A percentile compares a stretch with the other conserved stretches of the same genome.
Conservation (phyloP, 2,888 invertebrate species). For the Mimumesa dahlbomi region DNA sequence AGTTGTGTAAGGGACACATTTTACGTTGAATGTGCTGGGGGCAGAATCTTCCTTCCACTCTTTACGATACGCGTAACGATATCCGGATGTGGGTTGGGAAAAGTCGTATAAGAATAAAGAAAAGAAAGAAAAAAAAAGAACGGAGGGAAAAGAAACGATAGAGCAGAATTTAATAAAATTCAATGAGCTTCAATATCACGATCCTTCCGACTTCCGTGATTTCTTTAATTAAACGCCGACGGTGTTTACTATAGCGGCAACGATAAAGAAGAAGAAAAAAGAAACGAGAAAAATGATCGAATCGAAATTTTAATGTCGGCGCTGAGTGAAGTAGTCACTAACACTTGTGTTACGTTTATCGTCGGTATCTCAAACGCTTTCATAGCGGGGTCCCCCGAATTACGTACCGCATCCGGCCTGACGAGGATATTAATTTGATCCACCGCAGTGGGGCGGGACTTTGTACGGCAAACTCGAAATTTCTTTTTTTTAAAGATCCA, state of each 20-base stretch:
- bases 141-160: too few relatives aligned
- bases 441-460: neutral
- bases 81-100: conserved; percentile 58
- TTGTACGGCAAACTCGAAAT: conserved; percentile 36
- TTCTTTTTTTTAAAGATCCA: conserved; percentile 8
- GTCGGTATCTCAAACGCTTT: conserved; percentile 17
- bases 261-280: too few relatives aligned
- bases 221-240: too few relatives aligned
- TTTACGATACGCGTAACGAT: conserved; percentile 35
- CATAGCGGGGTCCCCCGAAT: conserved; percentile 8
- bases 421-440: conserved; percentile 6
- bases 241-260: too few relatives aligned
- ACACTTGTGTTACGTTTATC: neutral
- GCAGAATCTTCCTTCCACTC: conserved; percentile 43
- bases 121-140: too few relatives aligned
- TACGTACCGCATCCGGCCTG: conserved; percentile 10
- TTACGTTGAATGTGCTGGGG: conserved; percentile 17
- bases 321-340: too few relatives aligned
- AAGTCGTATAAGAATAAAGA: conserved; percentile 30
- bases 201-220: too few relatives aligned
- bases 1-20: conserved; percentile 25
- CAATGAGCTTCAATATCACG: too few relatives aligned
- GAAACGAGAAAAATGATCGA: too few relatives aligned
- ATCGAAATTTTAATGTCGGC: too few relatives aligned
- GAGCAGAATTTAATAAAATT: too few relatives aligned